Conservation (phyloP, 2,888 invertebrate species). For the Desoria tigrina region DNA sequence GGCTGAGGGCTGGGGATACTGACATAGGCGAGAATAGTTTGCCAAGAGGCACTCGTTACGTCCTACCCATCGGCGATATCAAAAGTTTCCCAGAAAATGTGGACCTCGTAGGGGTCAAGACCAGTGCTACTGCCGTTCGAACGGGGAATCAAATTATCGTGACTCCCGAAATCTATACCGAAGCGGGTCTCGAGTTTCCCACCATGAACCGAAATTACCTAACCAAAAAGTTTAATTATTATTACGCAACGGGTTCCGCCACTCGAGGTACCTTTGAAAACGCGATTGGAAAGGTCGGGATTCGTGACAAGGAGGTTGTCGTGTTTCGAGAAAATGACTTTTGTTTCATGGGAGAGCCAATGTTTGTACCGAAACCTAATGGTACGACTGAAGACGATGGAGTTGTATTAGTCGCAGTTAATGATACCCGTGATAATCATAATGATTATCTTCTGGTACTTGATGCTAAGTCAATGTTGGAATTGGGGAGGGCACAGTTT, state of each 20-base stretch:
- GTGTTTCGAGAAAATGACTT: background rate
- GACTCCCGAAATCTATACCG: constrained; percentile 51
- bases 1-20: background rate
- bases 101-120: constrained; percentile 55
- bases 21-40: background rate
- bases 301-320: constrained; percentile 19
- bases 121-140: constrained; percentile 56
- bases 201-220: constrained; percentile 57
- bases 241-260: constrained; percentile 58
- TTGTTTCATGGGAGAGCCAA: constrained; percentile 57
- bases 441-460: constrained; percentile 56
- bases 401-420: constrained; percentile 54
- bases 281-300: constrained; percentile 53
- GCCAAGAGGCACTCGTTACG: constrained; percentile 54
- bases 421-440: constrained; percentile 53
- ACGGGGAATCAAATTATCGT: constrained; percentile 54
- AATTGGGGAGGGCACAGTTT: constrained; percentile 56
- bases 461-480: constrained; percentile 57
- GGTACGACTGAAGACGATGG: constrained; percentile 58
- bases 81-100: constrained; percentile 52
- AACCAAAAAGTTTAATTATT: constrained; percentile 58
- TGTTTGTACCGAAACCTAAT: constrained; percentile 59
- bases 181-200: constrained; percentile 59
- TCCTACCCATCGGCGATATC: constrained; percentile 57
- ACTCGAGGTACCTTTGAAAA: constrained; percentile 55